Evolutionary conservation across 92 coral and sea anemone genomes (phyloP), one percentile per base, ranked within the genome.

Genomic region (Galaxea fascicularis): DNA sequence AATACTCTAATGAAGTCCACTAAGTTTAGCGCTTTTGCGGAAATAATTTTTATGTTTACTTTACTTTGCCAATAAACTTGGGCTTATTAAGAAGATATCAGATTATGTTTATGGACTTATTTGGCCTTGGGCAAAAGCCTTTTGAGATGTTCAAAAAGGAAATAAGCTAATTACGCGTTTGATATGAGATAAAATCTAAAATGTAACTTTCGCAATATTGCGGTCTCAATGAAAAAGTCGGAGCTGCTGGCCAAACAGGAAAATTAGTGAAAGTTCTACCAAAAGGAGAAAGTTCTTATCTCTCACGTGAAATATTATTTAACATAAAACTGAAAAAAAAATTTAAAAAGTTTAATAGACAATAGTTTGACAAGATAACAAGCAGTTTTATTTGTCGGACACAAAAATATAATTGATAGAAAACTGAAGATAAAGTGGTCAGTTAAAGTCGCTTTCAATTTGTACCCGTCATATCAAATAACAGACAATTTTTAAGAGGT

Each of bases 31-130:
- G 22, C 35, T 18, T n/a, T 60, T 47, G 4, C 6, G 20, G 8
- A 57, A 77, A 39, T 8, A 62, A 2, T 18, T 53, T 56, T 57
- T 15, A 4, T 75, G 67, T 75, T 75, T 78, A 78, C 45, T 27
- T 21, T 11, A 31, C 35, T 66, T 67, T 67, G 64, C 51, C 84
- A 67, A 65, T 28, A 29, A 63, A 51, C 29, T 21, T 29, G 30
- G 29, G 74, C 25, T 35, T 1, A 64, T 20, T 20, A 54, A 21
- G 59, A 65, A n/a, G 29, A 28, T n/a, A 30, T 10, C 15, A 47
- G 65, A 30, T 8, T 10, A 5, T 51, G 51, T 64, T 78, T 46
- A 47, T 41, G 4, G 11, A 26, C 51, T 49, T 65, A 26, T 47
- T 27, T 35, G 21, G 62, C 51, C 8, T 14, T 6, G 8, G 15